Evolutionary conservation across 2,797 vertebrate species (phyloP), one percentile per base, ranked within the genome.

Genomic region (Potorous gilbertii): DNA sequence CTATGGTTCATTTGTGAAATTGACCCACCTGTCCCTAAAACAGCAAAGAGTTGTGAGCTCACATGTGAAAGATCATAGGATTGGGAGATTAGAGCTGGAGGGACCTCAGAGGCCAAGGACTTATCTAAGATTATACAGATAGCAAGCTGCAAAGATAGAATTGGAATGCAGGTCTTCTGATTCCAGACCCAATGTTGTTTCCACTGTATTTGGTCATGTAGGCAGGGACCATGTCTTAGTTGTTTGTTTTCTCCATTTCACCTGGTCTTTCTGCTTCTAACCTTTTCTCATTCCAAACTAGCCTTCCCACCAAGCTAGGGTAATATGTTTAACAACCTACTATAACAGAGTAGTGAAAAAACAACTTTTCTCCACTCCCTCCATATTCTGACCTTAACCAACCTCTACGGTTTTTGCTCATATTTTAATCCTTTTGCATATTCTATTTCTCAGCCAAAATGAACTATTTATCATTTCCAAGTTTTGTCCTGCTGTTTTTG

Each of bases 1-100:
- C 91, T 92, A 81, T 50, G 59, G 55, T 55, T 97, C 94, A 92
- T 97, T 97, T 95, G 96, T 97, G 97, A 98, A 90, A 95, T 16
- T 57, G 93, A 94, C 94, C 74, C 57, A 90, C 94, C 90, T 93
- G 90, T 95, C 94, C 94, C 81, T 97, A 56, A 40, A 94, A 96
- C 0, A 97, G 97, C 66, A 97, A 96, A 95, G 54, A 62, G n/a
- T 59, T 46, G 59, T 94, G 46, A 94, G 10, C 28, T n/a, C 6
- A 16, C 54, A 90, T 54, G 66, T 74, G 74, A 10, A 46, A 81
- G n/a, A 27, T 81, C 74, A 81, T 46, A 81, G 40, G 9, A 46
- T 27, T 8, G 0, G 40, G 40, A 81, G 74, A 46, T 46, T 46
- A 81, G 21, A 81, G 18, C 66, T 81, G 18, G 90, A 92, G 59